phyloP scores from a whole-genome alignment of 1,140 invertebrate species.

The Ridgeia piscesae region DNA sequence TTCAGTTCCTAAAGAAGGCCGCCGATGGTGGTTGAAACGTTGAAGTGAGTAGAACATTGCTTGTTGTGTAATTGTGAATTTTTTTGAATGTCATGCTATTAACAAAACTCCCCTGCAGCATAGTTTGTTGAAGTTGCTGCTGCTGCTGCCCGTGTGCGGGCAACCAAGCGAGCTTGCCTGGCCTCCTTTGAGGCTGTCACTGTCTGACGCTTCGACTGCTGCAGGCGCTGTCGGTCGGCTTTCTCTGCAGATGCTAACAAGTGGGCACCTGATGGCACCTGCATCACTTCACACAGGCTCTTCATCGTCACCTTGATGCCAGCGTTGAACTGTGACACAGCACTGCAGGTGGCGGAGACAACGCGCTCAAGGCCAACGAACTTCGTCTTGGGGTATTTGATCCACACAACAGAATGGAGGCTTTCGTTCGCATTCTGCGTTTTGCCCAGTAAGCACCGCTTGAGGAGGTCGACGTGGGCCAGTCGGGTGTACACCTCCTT shows the following conservation, averaged over 20 bases:
- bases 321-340: neutral
- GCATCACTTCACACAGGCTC: neutral
- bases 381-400: too few species aligned
- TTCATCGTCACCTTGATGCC: neutral
- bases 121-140: neutral
- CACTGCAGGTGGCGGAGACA: neutral
- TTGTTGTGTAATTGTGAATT: neutral
- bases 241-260: neutral
- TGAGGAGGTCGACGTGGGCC: too few species aligned
- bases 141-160: neutral
- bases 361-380: neutral
- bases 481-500: too few species aligned
- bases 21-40: too few species aligned
- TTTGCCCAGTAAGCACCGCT: too few species aligned
- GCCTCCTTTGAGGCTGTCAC: neutral
- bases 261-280: neutral
- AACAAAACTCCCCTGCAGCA: neutral
- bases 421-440: too few species aligned
- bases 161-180: neutral
- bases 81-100: neutral
- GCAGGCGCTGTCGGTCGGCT: neutral
- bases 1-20: too few species aligned
- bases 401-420: too few species aligned
- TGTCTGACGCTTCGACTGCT: neutral
- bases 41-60: neutral